Evolutionary conservation across 2,888 invertebrate genomes (phyloP), one percentile per base, ranked within the genome.

Genomic region (Emmelina monodactyla): DNA sequence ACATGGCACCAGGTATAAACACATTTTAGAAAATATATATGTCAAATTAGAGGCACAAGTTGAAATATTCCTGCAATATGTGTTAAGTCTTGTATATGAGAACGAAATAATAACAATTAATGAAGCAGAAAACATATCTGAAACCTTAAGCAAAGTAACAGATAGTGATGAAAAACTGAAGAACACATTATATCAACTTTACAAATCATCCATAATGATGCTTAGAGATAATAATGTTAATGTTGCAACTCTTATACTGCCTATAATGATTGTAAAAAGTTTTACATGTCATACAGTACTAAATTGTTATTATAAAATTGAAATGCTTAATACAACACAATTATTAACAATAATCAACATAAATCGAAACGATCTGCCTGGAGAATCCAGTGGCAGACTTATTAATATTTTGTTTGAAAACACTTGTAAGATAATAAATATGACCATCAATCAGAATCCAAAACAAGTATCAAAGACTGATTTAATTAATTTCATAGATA

Each of bases 401-500:
- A 62, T 58, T 37, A 76, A 70, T 49, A 36, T 54, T 10, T 64
- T 68, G 39, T 67, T 64, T 50, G 71, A 75, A 44, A 65, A 65
- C 44, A 53, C 60, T 14, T 61, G 68, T 56, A 62, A 69, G 49
- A 42, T 69, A 33, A 45, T 72, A 14, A 50, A 58, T 39, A 33
- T 40, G 22, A 39, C 61, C 22, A 41, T 65, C 14, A 42, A 48
- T 37, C 40, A 49, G 4, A 16, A 34, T 51, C 10, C 22, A 38
- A 32, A 32, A 38, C 22, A 35, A 32, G 33, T 45, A 32, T 36
- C 22, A 33, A 36, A 52, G 50, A 16, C 52, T 2, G 38, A 49
- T 38, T 39, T 72, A 22, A 41, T 66, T 29, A 42, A 51, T 34
- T 70, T 56, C 42, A 46, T 72, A 35, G 59, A 68, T 37, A 60